phyloP scores from a whole-genome alignment of 64 coral and sea anemone species.

The Platygyra sinensis region DNA sequence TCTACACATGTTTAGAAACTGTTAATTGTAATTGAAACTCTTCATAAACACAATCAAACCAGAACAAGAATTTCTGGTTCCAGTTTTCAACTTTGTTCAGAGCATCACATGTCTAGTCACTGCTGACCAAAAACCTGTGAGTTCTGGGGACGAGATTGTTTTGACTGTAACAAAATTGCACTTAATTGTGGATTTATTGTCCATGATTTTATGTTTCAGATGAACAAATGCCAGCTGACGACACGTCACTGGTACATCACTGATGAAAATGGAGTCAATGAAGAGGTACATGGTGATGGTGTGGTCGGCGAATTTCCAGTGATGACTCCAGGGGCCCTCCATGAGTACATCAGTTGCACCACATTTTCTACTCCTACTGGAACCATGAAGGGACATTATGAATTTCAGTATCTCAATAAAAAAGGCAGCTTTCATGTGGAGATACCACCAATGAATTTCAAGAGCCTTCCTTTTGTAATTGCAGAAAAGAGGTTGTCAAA shows the following conservation, averaged over 20 bases:
- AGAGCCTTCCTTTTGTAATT: slow-evolving; percentile 82
- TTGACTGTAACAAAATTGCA: too few relatives aligned
- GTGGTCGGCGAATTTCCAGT: slow-evolving; percentile 90
- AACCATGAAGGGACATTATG: slow-evolving; percentile 89
- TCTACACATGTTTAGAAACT: too few relatives aligned
- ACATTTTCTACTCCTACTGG: slow-evolving; percentile 91
- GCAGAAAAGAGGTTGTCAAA: slow-evolving; percentile 50
- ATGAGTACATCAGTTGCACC: slow-evolving; percentile 97
- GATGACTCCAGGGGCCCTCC: slow-evolving; percentile 82
- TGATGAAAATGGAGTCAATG: slow-evolving; percentile 76
- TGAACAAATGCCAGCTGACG: slow-evolving; percentile 80
- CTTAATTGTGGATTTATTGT: too few relatives aligned
- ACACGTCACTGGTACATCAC: slow-evolving; percentile 97
- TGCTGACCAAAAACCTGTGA: too few relatives aligned
- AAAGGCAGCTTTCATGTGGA: slow-evolving; percentile 55
- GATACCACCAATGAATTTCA: slow-evolving; percentile 83
- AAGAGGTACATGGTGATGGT: slow-evolving; percentile 85
- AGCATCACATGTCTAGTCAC: too few relatives aligned
- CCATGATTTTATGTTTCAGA: slow-evolving; percentile 19
- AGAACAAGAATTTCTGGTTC: too few relatives aligned
- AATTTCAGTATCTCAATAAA: slow-evolving; percentile 70
- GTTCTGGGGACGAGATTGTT: too few relatives aligned
- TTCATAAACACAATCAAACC: too few relatives aligned
- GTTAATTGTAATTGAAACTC: too few relatives aligned
- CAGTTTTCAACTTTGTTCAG: too few relatives aligned